Evolutionary conservation across 2,888 invertebrate species (phyloP).

Genomic region (Chalcosyrphus nemorum): DNA sequence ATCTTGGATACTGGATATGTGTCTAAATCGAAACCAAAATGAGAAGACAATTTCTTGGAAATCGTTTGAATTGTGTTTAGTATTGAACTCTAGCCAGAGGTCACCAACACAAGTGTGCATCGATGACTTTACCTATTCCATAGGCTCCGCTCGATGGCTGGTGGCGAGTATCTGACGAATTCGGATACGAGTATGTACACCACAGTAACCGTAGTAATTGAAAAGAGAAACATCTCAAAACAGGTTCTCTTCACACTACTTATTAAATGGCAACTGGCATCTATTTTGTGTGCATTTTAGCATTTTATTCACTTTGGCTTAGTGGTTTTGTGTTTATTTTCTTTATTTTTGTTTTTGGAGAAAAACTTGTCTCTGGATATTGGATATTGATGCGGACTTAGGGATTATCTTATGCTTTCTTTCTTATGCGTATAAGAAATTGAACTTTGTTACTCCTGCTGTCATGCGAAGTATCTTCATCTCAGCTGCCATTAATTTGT

Average conservation of each 20-base stretch:
- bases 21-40: background rate
- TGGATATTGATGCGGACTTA: slow-evolving; percentile 3
- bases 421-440: too few species aligned
- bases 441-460: too few species aligned
- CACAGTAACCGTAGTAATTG: slow-evolving; percentile 20
- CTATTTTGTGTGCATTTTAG: slow-evolving; percentile 57
- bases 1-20: background rate
- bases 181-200: background rate
- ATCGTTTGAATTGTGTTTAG: slow-evolving; percentile 15
- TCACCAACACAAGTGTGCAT: slow-evolving; percentile 25
- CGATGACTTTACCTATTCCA: slow-evolving; percentile 3
- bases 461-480: too few species aligned
- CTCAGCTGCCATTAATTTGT: too few species aligned
- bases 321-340: too few species aligned
- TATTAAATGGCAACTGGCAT: slow-evolving; percentile 49
- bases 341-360: slow-evolving; percentile 33
- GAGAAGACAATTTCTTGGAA: slow-evolving; percentile 9
- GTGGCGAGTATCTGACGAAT: background rate
- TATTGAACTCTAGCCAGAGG: slow-evolving; percentile 36
- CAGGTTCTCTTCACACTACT: slow-evolving; percentile 53
- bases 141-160: background rate
- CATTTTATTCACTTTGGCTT: slow-evolving; percentile 25
- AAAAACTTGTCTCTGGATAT: slow-evolving; percentile 36
- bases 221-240: slow-evolving; percentile 48
- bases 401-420: background rate